Base-by-base conservation (phyloP, 2,797 vertebrate species). In the Notolepis coatsorum region DNA sequence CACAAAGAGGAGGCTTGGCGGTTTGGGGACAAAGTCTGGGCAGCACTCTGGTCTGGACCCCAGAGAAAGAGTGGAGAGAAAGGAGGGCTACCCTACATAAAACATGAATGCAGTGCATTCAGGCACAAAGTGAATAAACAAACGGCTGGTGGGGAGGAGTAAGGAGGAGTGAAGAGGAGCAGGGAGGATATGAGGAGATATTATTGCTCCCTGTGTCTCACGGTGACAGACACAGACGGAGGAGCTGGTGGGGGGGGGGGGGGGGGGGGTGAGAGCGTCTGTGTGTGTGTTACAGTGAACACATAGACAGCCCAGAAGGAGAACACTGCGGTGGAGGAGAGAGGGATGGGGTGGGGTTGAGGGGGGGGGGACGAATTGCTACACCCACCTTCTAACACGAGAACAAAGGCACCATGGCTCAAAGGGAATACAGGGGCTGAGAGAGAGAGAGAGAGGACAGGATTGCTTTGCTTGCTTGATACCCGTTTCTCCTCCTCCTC, bases 191-290 rank as follows among this genome's bases (percentile, higher is more conserved):
- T 84, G 76, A 77, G 77, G 77, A 89, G 88, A 91, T 90, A 88
- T 80, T 75, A 91, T 91, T 84, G 64, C 87, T 82, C 83, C 68
- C 67, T 71, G 67, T 62, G 82, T 91, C 82, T 91, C 85, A 91
- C 87, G 85, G 87, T 68, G 79, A 84, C 83, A 91, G 82, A 92
- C 89, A 91, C 91, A 90, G 91, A 91, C 84, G 77, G 87, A 78
- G 87, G 75, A 87, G 85, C 78, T 68, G 38, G 75, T 27, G 27
- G 79, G 82, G 81, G 71, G 71, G 76, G 52, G 66, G 1, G 73
- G 13, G 52, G 55, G 38, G 66, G 49, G 68, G 53, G 65, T 5
- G 54, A 13, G 75, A 53, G 61, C 70, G 61, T 77, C 48, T 45
- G 46, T 63, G 27, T 68, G 57, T 46, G 61, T 50, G 41, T 60